phyloP scores from a whole-genome alignment of 1,140 invertebrate genomes.

The Scaptomyza montana region DNA sequence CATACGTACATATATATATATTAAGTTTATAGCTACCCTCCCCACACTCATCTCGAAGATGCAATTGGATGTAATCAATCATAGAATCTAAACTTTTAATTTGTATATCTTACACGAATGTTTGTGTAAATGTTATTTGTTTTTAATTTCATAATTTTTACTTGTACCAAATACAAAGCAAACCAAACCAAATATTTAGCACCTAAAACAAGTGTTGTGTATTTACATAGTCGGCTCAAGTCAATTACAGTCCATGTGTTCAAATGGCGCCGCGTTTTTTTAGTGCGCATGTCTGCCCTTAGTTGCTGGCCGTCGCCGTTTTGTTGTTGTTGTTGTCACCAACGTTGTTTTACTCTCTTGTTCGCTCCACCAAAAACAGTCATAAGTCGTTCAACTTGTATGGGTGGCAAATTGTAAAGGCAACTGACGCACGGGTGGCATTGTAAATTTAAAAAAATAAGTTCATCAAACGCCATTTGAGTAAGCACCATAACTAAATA shows the following conservation, averaged over 20 bases:
- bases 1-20: neutral
- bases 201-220: slow-evolving; percentile 1
- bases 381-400: slow-evolving; percentile 8
- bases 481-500: too few relatives aligned
- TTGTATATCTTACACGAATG: slow-evolving; percentile 33
- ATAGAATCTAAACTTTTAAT: slow-evolving; percentile 57
- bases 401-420: neutral
- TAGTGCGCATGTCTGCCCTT: slow-evolving; percentile 58
- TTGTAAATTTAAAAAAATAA: neutral
- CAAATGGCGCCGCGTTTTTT: slow-evolving; percentile 13
- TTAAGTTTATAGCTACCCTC: neutral
- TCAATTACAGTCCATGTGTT: neutral
- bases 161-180: neutral
- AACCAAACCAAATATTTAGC: slow-evolving; percentile 17
- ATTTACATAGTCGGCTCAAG: slow-evolving; percentile 13
- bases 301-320: slow-evolving; percentile 30
- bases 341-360: slow-evolving; percentile 12
- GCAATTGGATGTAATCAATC: slow-evolving; percentile 62
- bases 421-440: neutral
- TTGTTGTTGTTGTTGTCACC: slow-evolving; percentile 15
- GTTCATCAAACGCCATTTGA: too few relatives aligned
- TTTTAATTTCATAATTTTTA: too few relatives aligned
- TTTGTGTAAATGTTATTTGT: neutral
- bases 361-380: slow-evolving; percentile 26
- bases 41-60: slow-evolving; percentile 64